Evolutionary conservation across 2,113 vertebrate genomes (phyloP).

Genomic region (Plestiodon gilberti): DNA sequence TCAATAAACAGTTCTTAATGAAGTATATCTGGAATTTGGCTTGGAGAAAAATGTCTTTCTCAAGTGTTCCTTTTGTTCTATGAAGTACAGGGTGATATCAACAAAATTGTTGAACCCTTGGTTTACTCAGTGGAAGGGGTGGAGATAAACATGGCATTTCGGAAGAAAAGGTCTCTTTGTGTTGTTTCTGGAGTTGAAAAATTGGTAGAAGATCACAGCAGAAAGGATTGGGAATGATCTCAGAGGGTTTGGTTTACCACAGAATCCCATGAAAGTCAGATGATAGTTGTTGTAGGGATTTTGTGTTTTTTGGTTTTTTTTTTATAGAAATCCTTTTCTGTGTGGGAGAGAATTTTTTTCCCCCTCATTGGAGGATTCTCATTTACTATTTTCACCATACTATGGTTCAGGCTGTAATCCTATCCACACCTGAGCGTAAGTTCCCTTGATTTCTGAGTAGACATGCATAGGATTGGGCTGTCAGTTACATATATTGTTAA

Average conservation of each 20-base stretch:
- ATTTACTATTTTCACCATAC: not conserved
- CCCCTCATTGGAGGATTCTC: not conserved
- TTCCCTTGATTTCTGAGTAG: no score
- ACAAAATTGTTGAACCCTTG: not conserved
- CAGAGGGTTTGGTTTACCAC: not conserved
- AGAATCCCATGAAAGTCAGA: constrained; percentile 24
- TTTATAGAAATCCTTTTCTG: not conserved
- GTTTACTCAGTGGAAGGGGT: not conserved
- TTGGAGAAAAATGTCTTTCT: not conserved
- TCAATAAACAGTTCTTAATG: no score
- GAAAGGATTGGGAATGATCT: not conserved
- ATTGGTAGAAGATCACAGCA: not conserved
- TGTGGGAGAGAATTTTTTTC: not conserved
- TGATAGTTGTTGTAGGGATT: not conserved
- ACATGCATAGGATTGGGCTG: not conserved
- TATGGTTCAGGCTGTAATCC: no score
- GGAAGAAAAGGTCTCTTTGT: constrained; percentile 13
- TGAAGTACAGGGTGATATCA: not conserved
- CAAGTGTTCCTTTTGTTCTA: not conserved
- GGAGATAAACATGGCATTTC: not conserved
- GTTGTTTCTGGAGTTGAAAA: not conserved
- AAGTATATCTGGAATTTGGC: not conserved
- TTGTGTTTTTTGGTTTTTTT: not conserved
- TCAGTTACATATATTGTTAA: not conserved
- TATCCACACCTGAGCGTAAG: no score